Evolutionary conservation across 2,888 invertebrate species (phyloP).

Genomic region (Chelonus formosanus): DNA sequence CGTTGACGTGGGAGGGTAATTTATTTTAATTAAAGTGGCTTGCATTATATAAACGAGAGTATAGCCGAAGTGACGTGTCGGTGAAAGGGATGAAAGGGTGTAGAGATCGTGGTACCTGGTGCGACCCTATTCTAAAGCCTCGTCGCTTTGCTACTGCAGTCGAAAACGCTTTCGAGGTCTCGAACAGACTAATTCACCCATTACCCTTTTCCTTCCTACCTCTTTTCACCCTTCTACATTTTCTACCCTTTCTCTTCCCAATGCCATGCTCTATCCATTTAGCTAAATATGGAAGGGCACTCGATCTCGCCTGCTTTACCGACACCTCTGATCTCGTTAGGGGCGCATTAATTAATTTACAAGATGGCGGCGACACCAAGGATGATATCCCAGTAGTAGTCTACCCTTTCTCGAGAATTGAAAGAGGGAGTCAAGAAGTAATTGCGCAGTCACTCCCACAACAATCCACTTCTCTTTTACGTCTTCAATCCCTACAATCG

Average conservation of each 20-base stretch:
- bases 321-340: conserved; percentile 56
- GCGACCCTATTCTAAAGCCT: conserved; percentile 9
- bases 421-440: conserved; percentile 2
- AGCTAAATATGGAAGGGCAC: conserved; percentile 48
- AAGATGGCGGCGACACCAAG: conserved; percentile 31
- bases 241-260: conserved; percentile 26
- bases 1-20: conserved; percentile 56
- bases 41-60: conserved; percentile 59
- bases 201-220: conserved; percentile 33
- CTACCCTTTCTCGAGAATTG: neutral
- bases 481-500: conserved; percentile 8
- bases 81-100: conserved; percentile 58
- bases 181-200: conserved; percentile 56
- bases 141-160: conserved; percentile 16
- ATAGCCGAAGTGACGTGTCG: conserved; percentile 47
- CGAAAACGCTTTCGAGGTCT: conserved; percentile 32
- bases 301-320: conserved; percentile 53
- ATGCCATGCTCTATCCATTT: conserved; percentile 15
- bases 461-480: conserved; percentile 5
- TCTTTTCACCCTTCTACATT: conserved; percentile 22
- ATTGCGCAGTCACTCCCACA: conserved; percentile 16
- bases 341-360: conserved; percentile 36
- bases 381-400: neutral
- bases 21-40: conserved; percentile 64
- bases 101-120: conserved; percentile 31